Base-by-base conservation (phyloP, 2,797 vertebrate genomes). In the Natrix natrix region DNA sequence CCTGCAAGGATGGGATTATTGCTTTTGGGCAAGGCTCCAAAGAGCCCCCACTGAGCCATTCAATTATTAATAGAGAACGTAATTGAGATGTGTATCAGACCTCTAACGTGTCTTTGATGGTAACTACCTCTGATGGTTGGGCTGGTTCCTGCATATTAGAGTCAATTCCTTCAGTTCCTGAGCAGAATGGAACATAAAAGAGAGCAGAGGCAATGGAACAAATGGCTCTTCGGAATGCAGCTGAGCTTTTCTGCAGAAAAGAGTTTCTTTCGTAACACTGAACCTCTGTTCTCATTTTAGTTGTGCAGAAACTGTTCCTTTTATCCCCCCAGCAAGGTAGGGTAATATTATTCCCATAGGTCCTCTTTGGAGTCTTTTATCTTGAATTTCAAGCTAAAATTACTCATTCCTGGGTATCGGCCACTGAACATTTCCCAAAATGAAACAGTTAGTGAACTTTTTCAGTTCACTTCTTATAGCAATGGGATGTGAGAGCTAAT, bases 41-140 rank as follows among this genome's bases (percentile, higher is more conserved):
- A 96, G 88, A 89, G 90, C 93, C 94, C 91, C 88, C 96, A 88
- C 92, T 95, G 95, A 95, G 95, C 94, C 59, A 59, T 86, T 94
- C 93, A 95, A 93, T 94, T 95, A 94, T 94, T 95, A 95, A 94
- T 94, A 11, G 86, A 26, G 89, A 91, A 37, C 89, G 66, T 1
- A 43, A 55, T 43, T 91, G 87, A 93, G 95, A 22, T 28, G 88
- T 94, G 78, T 54, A 66, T 94, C 94, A 32, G 52, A 83, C 37
- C 48, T n/a, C 61, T 48, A 66, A 69, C 6, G 11, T 78, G 22
- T 55, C 87, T 91, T 61, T 14, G 48, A 91, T 37, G 87, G 90
- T 43, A 28, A 54, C 22, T 37, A 32, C 66, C 11, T 83, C 56
- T 55, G 48, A 11, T 5, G 55, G 55, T 91, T 20, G 5, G 22